Evolutionary conservation across 1,140 invertebrate genomes (phyloP).

Genomic region (Hirudo medicinalis): DNA sequence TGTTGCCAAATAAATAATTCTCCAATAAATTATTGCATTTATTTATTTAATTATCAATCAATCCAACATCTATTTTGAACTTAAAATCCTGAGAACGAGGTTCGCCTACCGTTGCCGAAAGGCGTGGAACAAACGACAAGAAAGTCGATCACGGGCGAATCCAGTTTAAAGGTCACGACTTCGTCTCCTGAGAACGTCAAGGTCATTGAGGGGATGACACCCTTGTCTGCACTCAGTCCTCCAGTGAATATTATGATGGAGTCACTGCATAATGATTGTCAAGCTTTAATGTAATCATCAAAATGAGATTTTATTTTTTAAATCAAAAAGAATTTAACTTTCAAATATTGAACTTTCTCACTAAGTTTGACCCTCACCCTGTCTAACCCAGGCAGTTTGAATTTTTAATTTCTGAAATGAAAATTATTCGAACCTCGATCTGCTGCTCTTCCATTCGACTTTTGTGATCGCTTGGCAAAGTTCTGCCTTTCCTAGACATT

Average conservation of each 20-base stretch:
- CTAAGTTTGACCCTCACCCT: too few relatives aligned
- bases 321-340: neutral
- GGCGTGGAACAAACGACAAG: conserved; percentile 10
- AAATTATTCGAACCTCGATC: neutral
- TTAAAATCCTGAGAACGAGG: too few relatives aligned
- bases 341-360: too few relatives aligned
- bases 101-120: conserved; percentile 1
- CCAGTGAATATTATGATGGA: conserved; percentile 7
- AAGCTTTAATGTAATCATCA: neutral
- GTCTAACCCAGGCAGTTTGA: too few relatives aligned
- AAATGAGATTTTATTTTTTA: neutral
- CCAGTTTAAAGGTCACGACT: neutral
- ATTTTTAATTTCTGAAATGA: too few relatives aligned
- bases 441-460: conserved; percentile 1
- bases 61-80: too few relatives aligned
- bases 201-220: neutral
- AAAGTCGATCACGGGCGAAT: neutral
- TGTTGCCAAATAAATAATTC: too few relatives aligned
- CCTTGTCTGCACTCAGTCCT: neutral
- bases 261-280: neutral
- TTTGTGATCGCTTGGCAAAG: neutral
- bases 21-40: too few relatives aligned
- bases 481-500: neutral
- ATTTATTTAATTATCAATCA: too few relatives aligned
- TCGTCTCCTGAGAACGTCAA: neutral